Conservation (phyloP, 2,113 vertebrate species). For the Gadus chalcogrammus region DNA sequence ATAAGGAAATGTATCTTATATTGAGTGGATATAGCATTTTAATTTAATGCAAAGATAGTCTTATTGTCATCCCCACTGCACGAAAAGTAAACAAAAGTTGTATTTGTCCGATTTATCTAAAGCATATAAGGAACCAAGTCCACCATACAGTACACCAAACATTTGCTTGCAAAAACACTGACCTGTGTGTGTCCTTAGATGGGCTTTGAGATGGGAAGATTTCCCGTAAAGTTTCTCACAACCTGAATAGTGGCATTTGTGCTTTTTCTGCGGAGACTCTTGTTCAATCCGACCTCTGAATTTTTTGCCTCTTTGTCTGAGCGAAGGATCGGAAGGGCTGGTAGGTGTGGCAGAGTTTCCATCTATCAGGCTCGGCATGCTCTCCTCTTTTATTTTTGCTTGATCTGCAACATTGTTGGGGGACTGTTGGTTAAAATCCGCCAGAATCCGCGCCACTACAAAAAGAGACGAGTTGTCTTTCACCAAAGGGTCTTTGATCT, state of each 20-base stretch:
- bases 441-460: constrained; percentile 92
- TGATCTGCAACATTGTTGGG: constrained; percentile 74
- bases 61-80: constrained; percentile 1
- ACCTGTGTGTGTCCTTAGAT: constrained; percentile 99
- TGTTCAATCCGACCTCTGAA: constrained; percentile 83
- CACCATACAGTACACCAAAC: constrained; percentile 43
- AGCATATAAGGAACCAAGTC: constrained; percentile 19
- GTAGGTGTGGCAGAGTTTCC: constrained; percentile 89
- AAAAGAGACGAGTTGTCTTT: constrained; percentile 87
- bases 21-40: too few relatives aligned
- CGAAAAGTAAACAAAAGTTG: not conserved
- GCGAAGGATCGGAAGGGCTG: constrained; percentile 78
- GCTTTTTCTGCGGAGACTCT: constrained; percentile 93
- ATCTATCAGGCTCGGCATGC: constrained; percentile 71
- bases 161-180: constrained; percentile 73
- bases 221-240: constrained; percentile 99
- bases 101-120: not conserved
- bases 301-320: constrained; percentile 92
- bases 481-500: constrained; percentile 74
- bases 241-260: constrained; percentile 97
- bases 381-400: constrained; percentile 79
- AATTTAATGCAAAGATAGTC: not conserved
- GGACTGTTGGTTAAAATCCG: constrained; percentile 93
- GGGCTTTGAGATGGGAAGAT: constrained; percentile 98
- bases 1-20: not conserved